phyloP scores from a whole-genome alignment of 2,113 vertebrate species.

The Geococcyx californianus region DNA sequence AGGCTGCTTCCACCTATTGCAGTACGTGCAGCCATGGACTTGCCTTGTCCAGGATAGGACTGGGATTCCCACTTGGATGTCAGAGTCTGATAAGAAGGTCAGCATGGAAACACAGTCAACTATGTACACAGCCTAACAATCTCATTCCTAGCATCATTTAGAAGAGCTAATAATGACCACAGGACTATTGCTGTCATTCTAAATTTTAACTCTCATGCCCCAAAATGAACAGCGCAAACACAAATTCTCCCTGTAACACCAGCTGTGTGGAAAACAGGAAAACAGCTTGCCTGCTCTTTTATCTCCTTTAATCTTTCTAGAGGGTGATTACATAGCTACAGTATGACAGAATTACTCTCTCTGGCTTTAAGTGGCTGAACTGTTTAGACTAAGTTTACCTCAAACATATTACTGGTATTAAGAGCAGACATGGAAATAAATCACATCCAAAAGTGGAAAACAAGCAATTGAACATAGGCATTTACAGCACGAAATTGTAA shows the following conservation, averaged over 20 bases:
- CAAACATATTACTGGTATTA: not conserved
- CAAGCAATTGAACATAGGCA: not conserved
- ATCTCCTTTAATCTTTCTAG: not conserved
- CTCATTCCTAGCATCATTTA: not conserved
- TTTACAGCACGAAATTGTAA: not conserved
- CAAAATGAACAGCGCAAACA: not conserved
- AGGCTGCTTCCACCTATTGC: not conserved
- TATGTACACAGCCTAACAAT: not conserved
- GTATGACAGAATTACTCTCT: not conserved
- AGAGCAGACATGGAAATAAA: not conserved
- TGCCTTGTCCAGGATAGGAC: not conserved
- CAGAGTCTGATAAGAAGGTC: not conserved
- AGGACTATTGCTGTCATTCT: not conserved
- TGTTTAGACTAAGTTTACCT: not conserved
- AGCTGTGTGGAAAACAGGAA: not conserved
- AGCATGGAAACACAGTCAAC: not conserved
- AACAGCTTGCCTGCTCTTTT: not conserved
- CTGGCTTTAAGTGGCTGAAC: not conserved
- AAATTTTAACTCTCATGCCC: not conserved
- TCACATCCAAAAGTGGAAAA: not conserved
- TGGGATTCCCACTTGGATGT: not conserved
- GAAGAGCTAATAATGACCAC: not conserved
- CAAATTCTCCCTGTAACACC: not conserved
- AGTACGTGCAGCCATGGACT: not conserved
- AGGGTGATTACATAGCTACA: not conserved